Base-by-base conservation (phyloP, 2,797 vertebrate genomes). In the Lagocephalus sceleratus region DNA sequence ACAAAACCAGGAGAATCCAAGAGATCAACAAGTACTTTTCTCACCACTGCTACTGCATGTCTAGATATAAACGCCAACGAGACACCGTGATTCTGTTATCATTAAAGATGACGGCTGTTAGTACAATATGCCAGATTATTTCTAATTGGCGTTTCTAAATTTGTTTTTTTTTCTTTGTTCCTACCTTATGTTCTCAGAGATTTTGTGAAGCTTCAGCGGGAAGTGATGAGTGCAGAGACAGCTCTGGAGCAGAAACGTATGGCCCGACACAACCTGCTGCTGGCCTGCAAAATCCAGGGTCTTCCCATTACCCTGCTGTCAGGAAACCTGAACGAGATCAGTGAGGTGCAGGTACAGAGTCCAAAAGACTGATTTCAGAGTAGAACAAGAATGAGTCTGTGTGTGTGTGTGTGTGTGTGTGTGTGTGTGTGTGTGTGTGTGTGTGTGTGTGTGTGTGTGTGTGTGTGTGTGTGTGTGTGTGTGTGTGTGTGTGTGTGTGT, bases 301-400 rank as follows among this genome's bases (percentile, higher is more conserved):
- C 76, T 96, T 46, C 90, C 88, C 17, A 59, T 98, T 64, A 56
- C 47, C 5, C 79, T 98, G 26, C 63, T 93, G n/a, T 80, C 78
- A n/a, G 97, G 97, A 47, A 91, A 76, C 1, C 67, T 98, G 68
- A 79, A 93, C 32, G 92, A 96, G 47, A 94, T 98, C 88, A 94
- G 87, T 40, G 90, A 95, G 70, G 67, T 93, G 17, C 86, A 94
- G 93, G 94, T 97, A 68, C 10, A 10, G 32, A 29, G 67, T 40
- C n/a, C 5, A n/a, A 47, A 3, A 57, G 23, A 60, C 12, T 32
- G 29, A 32, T 1, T 14, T 35, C 14, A 5, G 32, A 35, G 32
- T 35, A 12, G 10, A 12, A 35, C 32, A n/a, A n/a, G n/a, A n/a
- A n/a, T n/a, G n/a, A n/a, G n/a, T n/a, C n/a, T 14, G 32, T 12